Base-by-base conservation (phyloP, 2,113 vertebrate genomes). In the Procavia capensis region DNA sequence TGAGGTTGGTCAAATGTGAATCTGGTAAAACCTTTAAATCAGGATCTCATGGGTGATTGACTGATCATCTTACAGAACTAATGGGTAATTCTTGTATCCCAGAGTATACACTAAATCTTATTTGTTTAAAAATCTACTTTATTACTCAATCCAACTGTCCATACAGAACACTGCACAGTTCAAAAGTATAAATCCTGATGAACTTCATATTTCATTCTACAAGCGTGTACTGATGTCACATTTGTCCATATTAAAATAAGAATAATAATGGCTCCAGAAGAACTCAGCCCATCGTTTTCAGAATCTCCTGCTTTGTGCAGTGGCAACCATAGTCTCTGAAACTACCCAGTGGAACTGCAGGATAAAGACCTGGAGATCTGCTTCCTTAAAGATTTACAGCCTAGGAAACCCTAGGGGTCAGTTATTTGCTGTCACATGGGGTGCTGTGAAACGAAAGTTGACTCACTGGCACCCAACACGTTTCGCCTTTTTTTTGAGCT, bases 1-100 rank as follows among this genome's bases (percentile, higher is more conserved):
- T 66, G 57, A 76, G 66, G 36, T 27, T 66, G n/a, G 36, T 61
- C 89, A n/a, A 82, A 91, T 93, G 68, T 82, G 93, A 94, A 9
- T 88, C 54, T 39, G 43, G 25, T 11, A 92, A 79, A 90, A 29
- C 10, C 19, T 90, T 87, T 66, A 83, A 64, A 66, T 47, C n/a
- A 79, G 54, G 11, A 82, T 57, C 59, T 85, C 27, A 45, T 29
- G 4, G 10, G 45, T 91, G 92, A 41, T n/a, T 72, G 31, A 20
- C 7, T 29, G 34, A 22, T 47, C 17, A 22, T 78, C 88, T 94
- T 10, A 95, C 80, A 78, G 61, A 85, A n/a, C 34, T 66, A 50
- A 82, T 64, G 68, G 41, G 0, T 47, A 78, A 75, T 93, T 92
- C 20, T 78, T 59, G 22, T 16, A 91, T 88, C 22, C 9, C 45